Evolutionary conservation across 2,797 vertebrate genomes (phyloP), one percentile per base, ranked within the genome.

Genomic region (Antrozous pallidus): DNA sequence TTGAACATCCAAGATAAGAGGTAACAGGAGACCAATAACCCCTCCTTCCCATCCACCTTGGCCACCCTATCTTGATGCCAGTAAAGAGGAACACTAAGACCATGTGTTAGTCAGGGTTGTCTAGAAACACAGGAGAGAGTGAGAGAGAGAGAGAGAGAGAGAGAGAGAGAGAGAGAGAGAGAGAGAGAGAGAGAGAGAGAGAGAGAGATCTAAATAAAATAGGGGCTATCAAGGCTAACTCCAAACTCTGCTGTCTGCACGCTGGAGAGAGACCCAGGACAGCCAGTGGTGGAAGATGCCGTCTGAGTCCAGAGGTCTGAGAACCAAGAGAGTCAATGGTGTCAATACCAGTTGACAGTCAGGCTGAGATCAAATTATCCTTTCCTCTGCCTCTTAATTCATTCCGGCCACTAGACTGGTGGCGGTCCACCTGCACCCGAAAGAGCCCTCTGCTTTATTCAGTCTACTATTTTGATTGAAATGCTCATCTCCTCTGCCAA

Each of bases 361-460:
- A 84, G 61, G 47, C 73, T 9, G 24, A 45, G 58, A 47, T 11
- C n/a, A 36, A 31, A 17, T n/a, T 74, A 28, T 58, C 38, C n/a
- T 24, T 67, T 38, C 5, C 24, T 75, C 38, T 31, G 16, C 47
- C 17, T 38, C 18, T n/a, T 28, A 1, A 65, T 38, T 69, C 73
- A 38, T 11, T n/a, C 12, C 61, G 28, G 33, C n/a, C n/a, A 38
- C 38, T 1, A 26, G 24, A 18, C 11, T 58, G 26, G 31, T 6
- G 14, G 28, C 47, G 14, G 47, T 8, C 47, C 31, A 8, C 12
- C 1, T 40, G 16, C 38, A 17, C 0, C 36, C 24, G 9, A 0
- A 6, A 38, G 49, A 18, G 24, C 61, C 8, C 17, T 36, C 2
- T 1, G 24, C 24, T 3, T 18, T 45, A 38, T 45, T 74, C 18